phyloP scores from a whole-genome alignment of 2,113 vertebrate species.

The Rhabdornis inornatus region DNA sequence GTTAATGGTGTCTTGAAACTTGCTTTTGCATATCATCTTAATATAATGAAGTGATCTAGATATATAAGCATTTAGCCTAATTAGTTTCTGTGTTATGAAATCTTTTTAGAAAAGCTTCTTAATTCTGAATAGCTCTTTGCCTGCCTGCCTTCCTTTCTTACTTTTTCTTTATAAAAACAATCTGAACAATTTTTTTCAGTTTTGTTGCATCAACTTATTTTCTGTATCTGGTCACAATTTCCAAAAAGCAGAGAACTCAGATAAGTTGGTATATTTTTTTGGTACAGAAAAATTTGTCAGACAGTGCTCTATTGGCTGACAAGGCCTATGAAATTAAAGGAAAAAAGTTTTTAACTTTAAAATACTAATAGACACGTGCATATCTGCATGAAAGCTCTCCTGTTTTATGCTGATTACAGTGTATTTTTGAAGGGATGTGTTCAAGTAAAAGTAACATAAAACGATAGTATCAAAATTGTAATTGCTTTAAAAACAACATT shows the following conservation, averaged over 20 bases:
- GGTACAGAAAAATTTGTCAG: fast-evolving
- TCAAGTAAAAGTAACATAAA: background rate
- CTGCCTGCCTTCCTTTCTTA: background rate
- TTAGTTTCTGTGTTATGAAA: background rate
- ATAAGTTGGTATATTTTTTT: background rate
- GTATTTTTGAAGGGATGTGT: background rate
- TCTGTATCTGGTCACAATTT: background rate
- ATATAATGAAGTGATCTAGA: background rate
- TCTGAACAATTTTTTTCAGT: background rate
- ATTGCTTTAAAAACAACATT: background rate
- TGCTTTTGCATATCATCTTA: background rate
- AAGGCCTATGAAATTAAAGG: background rate
- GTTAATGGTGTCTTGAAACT: background rate
- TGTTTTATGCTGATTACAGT: background rate
- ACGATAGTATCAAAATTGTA: background rate
- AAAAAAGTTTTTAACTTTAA: background rate
- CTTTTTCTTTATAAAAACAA: background rate
- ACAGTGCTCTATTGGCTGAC: background rate
- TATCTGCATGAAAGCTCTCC: background rate
- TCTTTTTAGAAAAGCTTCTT: background rate
- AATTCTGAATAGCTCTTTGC: background rate
- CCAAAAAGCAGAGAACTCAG: background rate
- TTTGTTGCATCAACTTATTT: background rate
- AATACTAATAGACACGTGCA: background rate
- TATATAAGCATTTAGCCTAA: background rate